Base-by-base conservation (phyloP, 2,888 invertebrate genomes). In the Drosophila kuntzei region DNA sequence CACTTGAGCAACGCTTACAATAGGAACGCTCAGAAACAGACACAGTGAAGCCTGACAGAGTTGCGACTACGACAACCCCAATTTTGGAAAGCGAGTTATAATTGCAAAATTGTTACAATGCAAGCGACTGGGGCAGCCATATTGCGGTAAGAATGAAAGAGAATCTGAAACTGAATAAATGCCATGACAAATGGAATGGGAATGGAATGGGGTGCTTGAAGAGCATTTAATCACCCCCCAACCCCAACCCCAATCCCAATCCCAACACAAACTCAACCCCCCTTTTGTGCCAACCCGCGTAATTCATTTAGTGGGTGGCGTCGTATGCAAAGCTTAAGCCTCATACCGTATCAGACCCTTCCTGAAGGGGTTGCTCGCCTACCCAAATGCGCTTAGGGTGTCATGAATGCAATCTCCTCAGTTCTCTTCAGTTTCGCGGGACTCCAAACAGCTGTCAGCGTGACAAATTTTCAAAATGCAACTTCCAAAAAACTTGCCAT, bases 101-200 rank as follows among this genome's bases (percentile, higher is more conserved):
- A 80, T 79, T 80, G 81, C 81, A 68, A 68, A 74, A 80, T 78
- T 70, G 62, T 62, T 67, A 76, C 81, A 81, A 72, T 79, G 72
- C 61, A 37, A 37, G n/a, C 34, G 53, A 20, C 41, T 18, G 37
- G 44, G 34, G 60, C 44, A 29, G 32, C 64, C 74, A 57, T 57
- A 74, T 58, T 75, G 68, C 34, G 64, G 71, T 46, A 63, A 61
- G 77, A 79, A 58, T 76, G 76, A 81, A 79, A 76, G 76, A 72
- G 76, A 79, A 72, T 78, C 70, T 70, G 63, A 67, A 76, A 58
- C 72, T 66, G 81, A 75, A 78, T 80, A 61, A 71, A 71, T 64
- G 58, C 60, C 41, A 34, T 51, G 63, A 72, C 71, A 71, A 78
- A 67, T 41, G 46, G 39, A 78, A 67, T 41, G 46, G 39, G 29